Conservation (phyloP, 1,140 invertebrate species). For the Drosophila pectinifera region DNA sequence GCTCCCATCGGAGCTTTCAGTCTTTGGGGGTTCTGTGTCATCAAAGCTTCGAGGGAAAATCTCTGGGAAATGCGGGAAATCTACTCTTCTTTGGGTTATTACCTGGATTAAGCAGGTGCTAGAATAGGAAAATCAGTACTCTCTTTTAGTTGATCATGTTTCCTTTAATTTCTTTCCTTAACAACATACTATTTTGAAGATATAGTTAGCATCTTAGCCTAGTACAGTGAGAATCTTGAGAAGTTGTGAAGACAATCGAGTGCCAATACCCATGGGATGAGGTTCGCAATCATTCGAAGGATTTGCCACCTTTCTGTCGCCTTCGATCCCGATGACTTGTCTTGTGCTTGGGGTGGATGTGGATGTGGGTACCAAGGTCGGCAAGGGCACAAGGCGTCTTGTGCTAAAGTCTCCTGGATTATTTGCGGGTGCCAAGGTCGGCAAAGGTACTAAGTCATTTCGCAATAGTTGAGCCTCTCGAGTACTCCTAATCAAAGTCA, state of each 20-base stretch:
- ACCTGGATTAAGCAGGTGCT: neutral
- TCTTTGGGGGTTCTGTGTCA: conserved; percentile 30
- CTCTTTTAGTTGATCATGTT: neutral
- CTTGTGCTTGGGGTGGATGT: neutral
- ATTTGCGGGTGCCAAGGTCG: neutral
- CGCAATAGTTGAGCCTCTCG: neutral
- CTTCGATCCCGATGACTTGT: neutral
- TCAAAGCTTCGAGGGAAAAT: conserved; percentile 21
- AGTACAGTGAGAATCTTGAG: conserved; percentile 34
- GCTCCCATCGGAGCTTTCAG: conserved; percentile 11
- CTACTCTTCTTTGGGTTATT: neutral
- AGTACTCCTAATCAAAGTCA: neutral
- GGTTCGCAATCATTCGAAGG: conserved; percentile 1
- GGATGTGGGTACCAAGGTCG: neutral
- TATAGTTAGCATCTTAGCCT: conserved; percentile 15
- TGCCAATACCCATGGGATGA: conserved; percentile 1
- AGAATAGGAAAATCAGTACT: neutral
- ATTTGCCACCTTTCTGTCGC: neutral
- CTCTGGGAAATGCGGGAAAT: conserved; percentile 17
- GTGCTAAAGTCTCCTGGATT: neutral
- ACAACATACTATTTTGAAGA: neutral
- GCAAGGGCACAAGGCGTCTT: neutral
- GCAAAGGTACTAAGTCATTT: neutral
- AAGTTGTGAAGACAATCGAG: conserved; percentile 28
- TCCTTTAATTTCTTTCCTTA: neutral